A percentile compares a stretch with the other conserved stretches of the same genome.
phyloP scores from a whole-genome alignment of 2,888 invertebrate genomes.

The Diachrysia chrysitis region DNA sequence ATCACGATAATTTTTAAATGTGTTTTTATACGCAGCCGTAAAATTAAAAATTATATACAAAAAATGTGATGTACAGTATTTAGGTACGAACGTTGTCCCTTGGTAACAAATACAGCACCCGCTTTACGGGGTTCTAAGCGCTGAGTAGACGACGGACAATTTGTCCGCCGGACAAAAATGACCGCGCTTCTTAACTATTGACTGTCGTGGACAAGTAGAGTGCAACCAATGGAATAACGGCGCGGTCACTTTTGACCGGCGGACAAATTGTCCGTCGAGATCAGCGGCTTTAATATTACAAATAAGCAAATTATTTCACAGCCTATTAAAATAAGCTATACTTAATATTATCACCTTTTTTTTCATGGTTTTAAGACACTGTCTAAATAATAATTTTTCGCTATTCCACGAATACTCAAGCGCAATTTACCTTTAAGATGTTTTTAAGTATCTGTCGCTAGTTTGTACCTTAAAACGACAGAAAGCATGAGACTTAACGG shows the following conservation, averaged over 20 bases:
- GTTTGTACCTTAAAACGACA: too few relatives aligned
- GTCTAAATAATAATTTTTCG: too few relatives aligned
- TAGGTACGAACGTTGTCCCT: slow-evolving; percentile 65
- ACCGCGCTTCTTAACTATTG: too few relatives aligned
- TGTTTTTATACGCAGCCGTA: slow-evolving; percentile 29
- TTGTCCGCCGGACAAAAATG: too few relatives aligned
- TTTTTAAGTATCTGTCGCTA: too few relatives aligned
- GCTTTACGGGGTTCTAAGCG: neutral
- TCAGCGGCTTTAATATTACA: slow-evolving; percentile 16
- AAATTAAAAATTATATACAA: slow-evolving; percentile 49
- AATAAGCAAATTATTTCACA: slow-evolving; percentile 51
- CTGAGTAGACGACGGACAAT: slow-evolving; percentile 8
- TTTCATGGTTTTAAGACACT: neutral
- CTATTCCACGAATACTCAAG: too few relatives aligned
- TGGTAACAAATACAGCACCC: slow-evolving; percentile 64
- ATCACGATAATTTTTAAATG: neutral
- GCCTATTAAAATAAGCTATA: slow-evolving; percentile 53
- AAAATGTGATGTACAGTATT: slow-evolving; percentile 68
- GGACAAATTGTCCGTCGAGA: too few relatives aligned
- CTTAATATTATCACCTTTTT: slow-evolving; percentile 13
- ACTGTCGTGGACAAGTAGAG: too few relatives aligned
- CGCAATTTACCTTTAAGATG: too few relatives aligned
- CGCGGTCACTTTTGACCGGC: too few relatives aligned
- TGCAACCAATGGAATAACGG: too few relatives aligned
- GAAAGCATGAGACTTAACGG: too few relatives aligned